Evolutionary conservation across 2,888 invertebrate genomes (phyloP), one percentile per base, ranked within the genome.

Genomic region (Escarpia spicata): DNA sequence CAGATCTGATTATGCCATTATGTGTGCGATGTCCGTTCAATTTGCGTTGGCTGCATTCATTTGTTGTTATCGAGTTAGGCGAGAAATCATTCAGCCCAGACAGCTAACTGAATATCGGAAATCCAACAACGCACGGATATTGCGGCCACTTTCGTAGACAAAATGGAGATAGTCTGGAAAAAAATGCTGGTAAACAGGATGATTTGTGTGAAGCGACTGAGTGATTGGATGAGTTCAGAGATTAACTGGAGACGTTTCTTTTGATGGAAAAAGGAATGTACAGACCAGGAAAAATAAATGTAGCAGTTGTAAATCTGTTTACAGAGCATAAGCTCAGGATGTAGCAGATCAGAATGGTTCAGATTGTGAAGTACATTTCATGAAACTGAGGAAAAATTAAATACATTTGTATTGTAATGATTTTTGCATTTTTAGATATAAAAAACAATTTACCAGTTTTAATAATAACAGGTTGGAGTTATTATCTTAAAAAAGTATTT

Each of bases 21-120:
- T 75, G 75, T 75, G 75, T 75, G 19, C 26, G n/a, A 75, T 75
- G 75, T 75, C 75, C 75, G 75, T 75, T 75, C 75, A 75, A 75
- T 75, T 75, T 75, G 75, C 75, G 75, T 26, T 26, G 1, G 75
- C 75, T 75, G 75, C n/a, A 75, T 75, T 75, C 75, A 2, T 12
- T 9, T 26, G 75, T 75, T 26, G 75, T 75, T 75, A 75, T 75
- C n/a, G 75, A 75, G 75, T 75, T 75, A 26, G 26, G 75, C 26
- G 26, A 26, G 75, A 75, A 75, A 75, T 75, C 75, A 75, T 15
- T n/a, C 19, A 6, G 26, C 19, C 6, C 26, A 26, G 19, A 75
- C 26, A n/a, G 6, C 75, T 75, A 75, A 75, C 75, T 26, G 75
- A 75, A 75, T 75, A 75, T 75, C 75, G 75, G 75, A 75, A 75